These are phyloP conservation scores for Amazona finschi DNA, from an alignment of 2,797 vertebrate species.

Conservation along the genomic window DNA sequence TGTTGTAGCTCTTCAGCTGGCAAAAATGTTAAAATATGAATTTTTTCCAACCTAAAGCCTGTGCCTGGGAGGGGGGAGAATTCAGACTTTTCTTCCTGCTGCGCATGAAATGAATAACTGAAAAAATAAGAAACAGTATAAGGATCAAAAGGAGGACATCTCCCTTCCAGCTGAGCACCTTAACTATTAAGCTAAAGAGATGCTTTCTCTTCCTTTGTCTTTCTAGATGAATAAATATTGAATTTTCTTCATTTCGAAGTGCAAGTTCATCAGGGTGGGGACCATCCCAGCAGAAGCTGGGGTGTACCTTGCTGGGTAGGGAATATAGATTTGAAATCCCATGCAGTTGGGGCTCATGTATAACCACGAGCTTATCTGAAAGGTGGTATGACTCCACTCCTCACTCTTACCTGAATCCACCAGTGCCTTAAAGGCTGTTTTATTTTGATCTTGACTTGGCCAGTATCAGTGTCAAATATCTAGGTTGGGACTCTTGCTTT, in stretches of 20 bases:
- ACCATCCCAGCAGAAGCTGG: neutral
- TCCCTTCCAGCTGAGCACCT: neutral
- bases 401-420: neutral
- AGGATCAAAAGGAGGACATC: neutral
- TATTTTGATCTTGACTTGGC: neutral
- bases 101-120: neutral
- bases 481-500: neutral
- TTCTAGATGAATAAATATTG: neutral
- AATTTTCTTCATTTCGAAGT: neutral
- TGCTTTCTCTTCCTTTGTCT: neutral
- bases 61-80: neutral
- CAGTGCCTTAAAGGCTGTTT: neutral
- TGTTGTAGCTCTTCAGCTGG: neutral
- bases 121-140: neutral
- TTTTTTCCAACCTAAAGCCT: neutral
- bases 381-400: neutral
- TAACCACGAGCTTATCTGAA: neutral
- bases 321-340: neutral
- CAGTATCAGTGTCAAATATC: neutral
- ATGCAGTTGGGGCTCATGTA: neutral
- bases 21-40: neutral
- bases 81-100: neutral
- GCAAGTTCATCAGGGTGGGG: neutral
- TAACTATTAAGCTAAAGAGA: neutral
- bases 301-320: neutral